These are phyloP conservation scores for Corticium candelabrum DNA, from an alignment of 37 sponge, comb jelly and placozoan species.

Conservation along the genomic window DNA sequence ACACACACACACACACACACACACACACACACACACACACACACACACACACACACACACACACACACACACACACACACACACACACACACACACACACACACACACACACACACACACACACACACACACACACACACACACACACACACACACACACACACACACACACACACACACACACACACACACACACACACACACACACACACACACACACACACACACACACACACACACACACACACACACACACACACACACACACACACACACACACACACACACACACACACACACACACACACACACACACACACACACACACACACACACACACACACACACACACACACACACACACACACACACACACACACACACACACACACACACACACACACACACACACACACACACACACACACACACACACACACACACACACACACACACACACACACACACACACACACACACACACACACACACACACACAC, in stretches of 20 bases:
- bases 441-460: constrained; percentile 5
- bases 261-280: constrained; percentile 5
- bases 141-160: constrained; percentile 5
- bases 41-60: constrained; percentile 5
- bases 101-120: constrained; percentile 5
- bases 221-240: constrained; percentile 5
- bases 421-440: constrained; percentile 5
- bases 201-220: constrained; percentile 5
- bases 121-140: constrained; percentile 5
- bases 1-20: constrained; percentile 5
- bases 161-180: constrained; percentile 5
- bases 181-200: constrained; percentile 5
- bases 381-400: constrained; percentile 5
- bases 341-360: constrained; percentile 5
- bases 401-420: constrained; percentile 5
- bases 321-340: constrained; percentile 5
- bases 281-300: constrained; percentile 5
- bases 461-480: constrained; percentile 5
- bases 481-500: constrained; percentile 5
- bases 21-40: constrained; percentile 5
- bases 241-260: constrained; percentile 5
- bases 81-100: constrained; percentile 5
- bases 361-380: constrained; percentile 5
- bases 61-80: constrained; percentile 5
- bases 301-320: constrained; percentile 5